phyloP scores from a whole-genome alignment of 1,140 invertebrate species.

The Chelonus insularis region DNA sequence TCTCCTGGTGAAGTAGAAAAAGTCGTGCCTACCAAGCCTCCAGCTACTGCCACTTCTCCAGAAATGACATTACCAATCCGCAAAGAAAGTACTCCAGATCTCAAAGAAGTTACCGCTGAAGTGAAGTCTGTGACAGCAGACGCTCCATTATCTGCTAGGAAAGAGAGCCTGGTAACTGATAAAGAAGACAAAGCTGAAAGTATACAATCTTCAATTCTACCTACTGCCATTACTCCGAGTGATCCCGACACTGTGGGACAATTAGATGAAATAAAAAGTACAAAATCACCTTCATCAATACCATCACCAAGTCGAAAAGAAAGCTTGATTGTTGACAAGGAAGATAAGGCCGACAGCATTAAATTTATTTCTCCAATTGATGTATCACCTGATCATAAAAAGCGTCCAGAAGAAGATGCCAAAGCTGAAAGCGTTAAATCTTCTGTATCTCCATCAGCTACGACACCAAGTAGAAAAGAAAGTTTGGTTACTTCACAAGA shows the following conservation, averaged over 20 bases:
- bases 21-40: too few relatives aligned
- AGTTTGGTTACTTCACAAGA: too few relatives aligned
- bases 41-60: too few relatives aligned
- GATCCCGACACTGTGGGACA: not conserved
- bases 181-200: not conserved
- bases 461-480: not conserved
- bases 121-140: too few relatives aligned
- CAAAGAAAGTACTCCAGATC: not conserved
- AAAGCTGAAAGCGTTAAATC: constrained; percentile 1
- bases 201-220: not conserved
- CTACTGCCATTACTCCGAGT: too few relatives aligned
- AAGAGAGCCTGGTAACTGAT: not conserved
- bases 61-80: not conserved
- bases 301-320: not conserved
- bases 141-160: not conserved
- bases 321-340: not conserved
- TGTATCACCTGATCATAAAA: not conserved
- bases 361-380: constrained; percentile 21
- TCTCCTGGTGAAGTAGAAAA: not conserved
- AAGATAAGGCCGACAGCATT: not conserved
- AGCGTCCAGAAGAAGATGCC: not conserved
- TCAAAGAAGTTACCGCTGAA: too few relatives aligned
- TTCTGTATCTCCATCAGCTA: not conserved
- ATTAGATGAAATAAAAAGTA: not conserved
- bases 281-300: not conserved